Conservation (phyloP, 1,140 invertebrate genomes). For the Aphelenchoides besseyi region DNA sequence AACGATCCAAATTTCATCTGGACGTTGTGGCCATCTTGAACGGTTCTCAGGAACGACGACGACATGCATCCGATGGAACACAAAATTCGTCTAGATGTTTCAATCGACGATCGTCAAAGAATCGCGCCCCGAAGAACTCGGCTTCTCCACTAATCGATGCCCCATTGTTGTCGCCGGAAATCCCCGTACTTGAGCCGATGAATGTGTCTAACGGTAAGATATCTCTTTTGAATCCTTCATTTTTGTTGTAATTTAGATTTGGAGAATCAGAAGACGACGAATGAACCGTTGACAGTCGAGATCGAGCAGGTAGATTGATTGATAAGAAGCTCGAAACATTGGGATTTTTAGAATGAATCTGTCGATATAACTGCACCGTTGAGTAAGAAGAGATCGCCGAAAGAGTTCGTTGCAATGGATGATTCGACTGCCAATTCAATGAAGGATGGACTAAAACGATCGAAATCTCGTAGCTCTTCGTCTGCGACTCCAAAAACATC, state of each 20-base stretch:
- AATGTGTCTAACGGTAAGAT: background rate
- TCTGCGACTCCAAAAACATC: too few species aligned
- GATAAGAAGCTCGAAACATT: too few species aligned
- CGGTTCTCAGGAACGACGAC: too few species aligned
- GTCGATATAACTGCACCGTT: background rate
- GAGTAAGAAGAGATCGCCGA: background rate
- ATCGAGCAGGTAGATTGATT: too few species aligned
- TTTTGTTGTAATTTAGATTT: background rate
- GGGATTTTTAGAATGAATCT: background rate
- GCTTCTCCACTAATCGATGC: background rate
- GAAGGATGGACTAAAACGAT: too few species aligned
- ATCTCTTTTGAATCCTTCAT: background rate
- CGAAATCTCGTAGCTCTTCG: too few species aligned
- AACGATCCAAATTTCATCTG: slow-evolving; percentile 20
- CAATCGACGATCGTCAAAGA: background rate
- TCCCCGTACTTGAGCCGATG: slow-evolving; percentile 11
- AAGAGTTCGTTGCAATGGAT: too few species aligned
- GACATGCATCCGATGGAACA: background rate
- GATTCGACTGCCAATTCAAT: too few species aligned
- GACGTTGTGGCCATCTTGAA: slow-evolving; percentile 1
- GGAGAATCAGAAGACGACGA: background rate
- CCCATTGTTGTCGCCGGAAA: background rate
- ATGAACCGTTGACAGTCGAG: background rate
- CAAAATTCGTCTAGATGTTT: background rate
- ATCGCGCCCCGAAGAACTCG: slow-evolving; percentile 4